Evolutionary conservation across 1,140 invertebrate genomes (phyloP), one percentile per base, ranked within the genome.

Genomic region (Drosophila carrolli): DNA sequence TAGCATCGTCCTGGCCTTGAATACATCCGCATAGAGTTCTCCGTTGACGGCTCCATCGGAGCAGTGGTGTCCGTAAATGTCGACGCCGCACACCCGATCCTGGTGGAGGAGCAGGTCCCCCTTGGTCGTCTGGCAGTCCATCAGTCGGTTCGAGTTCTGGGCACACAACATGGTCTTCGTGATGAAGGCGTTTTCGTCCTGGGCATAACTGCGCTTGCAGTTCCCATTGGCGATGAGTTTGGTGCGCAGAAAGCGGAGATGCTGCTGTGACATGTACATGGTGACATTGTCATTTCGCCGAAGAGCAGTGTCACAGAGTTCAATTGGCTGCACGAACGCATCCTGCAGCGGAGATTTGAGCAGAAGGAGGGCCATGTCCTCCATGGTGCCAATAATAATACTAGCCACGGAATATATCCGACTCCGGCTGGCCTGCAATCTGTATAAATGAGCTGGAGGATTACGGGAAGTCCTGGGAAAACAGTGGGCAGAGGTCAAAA

Each of bases 21-120:
- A 82, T 7, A 82, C 46, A 50, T 78, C 53, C 9, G 59, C 75
- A 54, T 78, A 82, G 11, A 82, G 75, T 40, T 82, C 79, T 2
- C 78, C 79, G 50, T 82, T 82, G 6, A 41, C n/a, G 0, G 44
- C 56, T 9, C 58, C 46, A 2, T 81, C 50, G 8, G 11, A 23
- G 59, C 78, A 81, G 44, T 54, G 63, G 5, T 79, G 47, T 16
- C 62, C 78, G 16, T 81, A 78, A 2, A 81, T 67, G 23, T 81
- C 67, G 37, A 82, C 60, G 50, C 79, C 79, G n/a, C 78, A 82
- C 8, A 82, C 47, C 6, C 38, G 68, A 38, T 62, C 48, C 11
- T 57, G n/a, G 9, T 58, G 47, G 13, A 82, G 23, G 7, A 81
- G 37, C 1, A 60, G 37, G 55, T 81, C 79, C 1, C 79, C 78